Conservation (phyloP, 2,113 vertebrate genomes). For the Anser brachyrhynchus region DNA sequence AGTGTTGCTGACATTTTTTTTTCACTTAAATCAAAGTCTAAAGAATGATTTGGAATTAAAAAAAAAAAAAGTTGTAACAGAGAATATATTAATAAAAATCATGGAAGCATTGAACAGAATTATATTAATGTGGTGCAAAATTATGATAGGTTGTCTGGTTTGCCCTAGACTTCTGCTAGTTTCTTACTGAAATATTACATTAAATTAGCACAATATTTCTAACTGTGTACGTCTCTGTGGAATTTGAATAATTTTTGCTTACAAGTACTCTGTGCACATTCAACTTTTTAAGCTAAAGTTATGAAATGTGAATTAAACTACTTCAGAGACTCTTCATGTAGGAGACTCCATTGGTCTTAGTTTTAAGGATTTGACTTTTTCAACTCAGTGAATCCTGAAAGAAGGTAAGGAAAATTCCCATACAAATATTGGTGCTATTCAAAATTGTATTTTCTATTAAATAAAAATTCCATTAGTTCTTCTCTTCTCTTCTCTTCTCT, state of each 20-base stretch:
- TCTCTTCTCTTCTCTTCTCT: too few species aligned
- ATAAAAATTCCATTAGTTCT: not conserved
- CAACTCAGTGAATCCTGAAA: not conserved
- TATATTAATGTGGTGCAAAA: not conserved
- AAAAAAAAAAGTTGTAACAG: not conserved
- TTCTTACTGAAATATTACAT: not conserved
- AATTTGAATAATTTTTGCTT: not conserved
- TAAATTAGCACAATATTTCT: not conserved
- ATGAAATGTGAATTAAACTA: not conserved
- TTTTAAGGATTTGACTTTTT: not conserved
- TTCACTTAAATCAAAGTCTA: not conserved
- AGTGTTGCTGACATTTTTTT: not conserved
- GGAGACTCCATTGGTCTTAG: not conserved
- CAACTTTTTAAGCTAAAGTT: not conserved
- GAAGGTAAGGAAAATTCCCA: not conserved
- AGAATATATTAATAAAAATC: not conserved
- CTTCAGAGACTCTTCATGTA: not conserved
- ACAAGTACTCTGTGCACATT: not conserved
- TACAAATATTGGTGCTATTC: not conserved
- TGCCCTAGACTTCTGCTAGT: not conserved
- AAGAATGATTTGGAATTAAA: not conserved
- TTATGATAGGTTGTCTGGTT: accelerated
- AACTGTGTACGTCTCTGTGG: not conserved
- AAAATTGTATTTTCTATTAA: not conserved
- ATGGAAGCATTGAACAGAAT: not conserved